Conservation (phyloP, 2,888 invertebrate genomes). For the Peribatodes rhomboidaria region DNA sequence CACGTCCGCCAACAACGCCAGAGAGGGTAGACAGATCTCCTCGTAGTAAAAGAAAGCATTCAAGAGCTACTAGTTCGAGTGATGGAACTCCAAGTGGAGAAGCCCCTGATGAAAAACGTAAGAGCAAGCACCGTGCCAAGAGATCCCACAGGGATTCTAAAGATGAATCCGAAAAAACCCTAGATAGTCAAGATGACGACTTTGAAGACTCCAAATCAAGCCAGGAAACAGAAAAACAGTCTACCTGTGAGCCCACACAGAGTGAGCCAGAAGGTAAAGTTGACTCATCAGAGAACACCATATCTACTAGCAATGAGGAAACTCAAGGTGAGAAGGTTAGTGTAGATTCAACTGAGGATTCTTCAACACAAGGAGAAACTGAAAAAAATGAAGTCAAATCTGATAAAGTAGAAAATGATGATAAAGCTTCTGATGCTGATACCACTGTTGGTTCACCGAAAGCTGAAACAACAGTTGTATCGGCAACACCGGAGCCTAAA, state of each 20-base stretch:
- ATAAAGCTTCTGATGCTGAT: constrained; percentile 61
- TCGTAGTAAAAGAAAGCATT: constrained; percentile 82
- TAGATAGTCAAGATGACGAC: constrained; percentile 71
- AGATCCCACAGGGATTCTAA: constrained; percentile 69
- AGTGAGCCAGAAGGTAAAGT: constrained; percentile 53
- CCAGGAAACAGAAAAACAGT: constrained; percentile 48
- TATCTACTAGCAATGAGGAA: constrained; percentile 44
- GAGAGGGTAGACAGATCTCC: constrained; percentile 83
- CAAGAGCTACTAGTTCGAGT: constrained; percentile 81
- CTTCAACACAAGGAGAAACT: constrained; percentile 35
- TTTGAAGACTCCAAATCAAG: constrained; percentile 51
- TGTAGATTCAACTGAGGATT: constrained; percentile 45
- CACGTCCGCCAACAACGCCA: constrained; percentile 85
- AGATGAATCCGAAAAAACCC: constrained; percentile 69
- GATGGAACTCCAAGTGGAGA: constrained; percentile 78
- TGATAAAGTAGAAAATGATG: constrained; percentile 44
- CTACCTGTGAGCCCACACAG: constrained; percentile 60
- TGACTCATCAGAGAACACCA: constrained; percentile 45
- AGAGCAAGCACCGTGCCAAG: constrained; percentile 73
- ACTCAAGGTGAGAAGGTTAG: constrained; percentile 32
- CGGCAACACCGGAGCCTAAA: constrained; percentile 52
- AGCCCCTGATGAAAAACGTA: constrained; percentile 78
- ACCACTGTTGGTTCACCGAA: constrained; percentile 71
- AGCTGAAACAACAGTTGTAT: constrained; percentile 62
- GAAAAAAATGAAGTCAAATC: constrained; percentile 34